A percentile compares a stretch with the other conserved stretches of the same genome.
phyloP scores from a whole-genome alignment of 1,140 invertebrate genomes.

The Saccostrea cuccullata region DNA sequence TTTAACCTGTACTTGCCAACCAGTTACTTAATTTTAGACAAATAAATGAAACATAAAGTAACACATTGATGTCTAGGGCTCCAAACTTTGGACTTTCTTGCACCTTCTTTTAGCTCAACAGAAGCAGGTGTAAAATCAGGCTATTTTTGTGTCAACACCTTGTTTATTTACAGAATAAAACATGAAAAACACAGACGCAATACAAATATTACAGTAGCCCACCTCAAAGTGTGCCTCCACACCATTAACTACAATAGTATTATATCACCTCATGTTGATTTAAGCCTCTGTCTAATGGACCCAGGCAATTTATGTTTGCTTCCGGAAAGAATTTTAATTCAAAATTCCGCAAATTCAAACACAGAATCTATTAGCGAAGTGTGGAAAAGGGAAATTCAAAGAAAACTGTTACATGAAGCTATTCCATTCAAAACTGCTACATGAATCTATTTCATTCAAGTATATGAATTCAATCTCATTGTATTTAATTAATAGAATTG shows the following conservation, averaged over 20 bases:
- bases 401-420: neutral
- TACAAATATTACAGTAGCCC: slow-evolving; percentile 1
- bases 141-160: slow-evolving; percentile 1
- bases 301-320: slow-evolving; percentile 5
- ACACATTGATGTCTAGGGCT: neutral
- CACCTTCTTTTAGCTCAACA: neutral
- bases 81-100: neutral
- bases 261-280: neutral
- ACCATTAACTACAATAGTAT: neutral
- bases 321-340: slow-evolving; percentile 27
- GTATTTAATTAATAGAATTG: neutral
- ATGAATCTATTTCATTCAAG: neutral
- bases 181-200: slow-evolving; percentile 25
- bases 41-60: neutral
- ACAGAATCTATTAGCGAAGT: neutral
- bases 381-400: slow-evolving; percentile 5
- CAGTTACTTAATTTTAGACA: neutral
- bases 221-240: neutral
- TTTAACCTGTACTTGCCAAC: neutral
- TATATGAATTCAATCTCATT: neutral
- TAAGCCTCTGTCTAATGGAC: slow-evolving; percentile 2
- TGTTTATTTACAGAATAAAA: slow-evolving; percentile 19
- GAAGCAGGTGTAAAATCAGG: neutral
- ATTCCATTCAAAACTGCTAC: neutral
- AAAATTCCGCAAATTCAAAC: slow-evolving; percentile 17